Evolutionary conservation across 2,888 invertebrate genomes (phyloP).

Genomic region (Sarcophaga subvicina): DNA sequence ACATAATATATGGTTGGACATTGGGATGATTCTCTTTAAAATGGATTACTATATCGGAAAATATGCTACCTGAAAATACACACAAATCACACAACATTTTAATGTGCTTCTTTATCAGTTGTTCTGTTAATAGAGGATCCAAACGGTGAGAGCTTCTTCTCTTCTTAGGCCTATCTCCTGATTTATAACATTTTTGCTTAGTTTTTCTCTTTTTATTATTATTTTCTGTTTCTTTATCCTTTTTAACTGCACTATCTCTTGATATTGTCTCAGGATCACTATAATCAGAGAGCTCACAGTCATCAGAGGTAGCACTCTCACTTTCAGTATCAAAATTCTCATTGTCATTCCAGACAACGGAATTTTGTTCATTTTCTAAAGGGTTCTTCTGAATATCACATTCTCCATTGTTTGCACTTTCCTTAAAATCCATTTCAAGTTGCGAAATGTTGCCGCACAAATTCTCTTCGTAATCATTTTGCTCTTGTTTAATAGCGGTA

Average conservation of each 20-base stretch:
- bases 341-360: neutral
- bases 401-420: neutral
- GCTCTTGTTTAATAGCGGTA: slow-evolving; percentile 45
- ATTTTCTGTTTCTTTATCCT: slow-evolving; percentile 1
- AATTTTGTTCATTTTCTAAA: slow-evolving; percentile 34
- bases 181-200: slow-evolving; percentile 28
- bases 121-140: slow-evolving; percentile 72
- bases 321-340: slow-evolving; percentile 25
- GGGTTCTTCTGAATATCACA: slow-evolving; percentile 38
- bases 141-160: slow-evolving; percentile 42
- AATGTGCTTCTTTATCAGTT: slow-evolving; percentile 79
- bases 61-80: slow-evolving; percentile 74
- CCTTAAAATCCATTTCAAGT: slow-evolving; percentile 24
- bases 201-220: neutral
- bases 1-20: slow-evolving; percentile 77
- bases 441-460: slow-evolving; percentile 46
- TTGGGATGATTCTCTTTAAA: slow-evolving; percentile 76
- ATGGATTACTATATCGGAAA: slow-evolving; percentile 77
- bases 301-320: slow-evolving; percentile 29
- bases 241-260: neutral
- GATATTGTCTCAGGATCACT: slow-evolving; percentile 19
- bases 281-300: slow-evolving; percentile 34
- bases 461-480: slow-evolving; percentile 30
- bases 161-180: slow-evolving; percentile 21
- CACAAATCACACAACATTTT: slow-evolving; percentile 80